Evolutionary conservation across 2,888 invertebrate species (phyloP), one percentile per base, ranked within the genome.

Genomic region (Drosophila tripunctata): DNA sequence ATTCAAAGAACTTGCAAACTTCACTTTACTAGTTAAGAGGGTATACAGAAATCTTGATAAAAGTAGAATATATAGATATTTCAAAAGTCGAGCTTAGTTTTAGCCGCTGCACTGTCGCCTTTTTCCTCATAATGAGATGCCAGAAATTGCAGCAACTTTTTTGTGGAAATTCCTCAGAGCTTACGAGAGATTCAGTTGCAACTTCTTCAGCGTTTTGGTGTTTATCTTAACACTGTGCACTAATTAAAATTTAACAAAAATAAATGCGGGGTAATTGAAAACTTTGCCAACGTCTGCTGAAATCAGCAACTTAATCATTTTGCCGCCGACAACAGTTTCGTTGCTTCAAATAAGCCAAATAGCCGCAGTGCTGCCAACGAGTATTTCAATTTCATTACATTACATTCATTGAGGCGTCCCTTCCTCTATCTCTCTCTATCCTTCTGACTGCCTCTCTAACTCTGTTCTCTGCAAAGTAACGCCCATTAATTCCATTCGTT

Each of bases 231-330:
- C 21, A 12, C 30, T 52, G 21, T 12, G 33, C 69, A 81, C 79
- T 87, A 83, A 83, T 83, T 83, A 87, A 82, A 83, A 87, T 85
- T 82, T 58, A 70, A 79, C 75, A 87, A 75, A 81, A 82, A 85
- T 71, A 87, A 82, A 85, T 85, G 87, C 67, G 69, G 48, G 78
- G 83, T 83, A 87, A 83, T 87, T 85, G 83, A 82, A 87, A 83
- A 87, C 86, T 87, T 68, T 63, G 52, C 47, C 41, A 64, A 57
- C 67, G 62, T 73, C 77, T 68, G 75, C 79, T 67, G 68, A 66
- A 78, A 76, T 76, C 79, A 62, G 79, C 75, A 76, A 78, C 76
- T 77, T 77, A 77, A 77, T 77, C 68, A 77, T 75, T 70, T 71
- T 35, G 62, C 40, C 36, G 48, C 27, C 55, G 43, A 33, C 52